These are phyloP conservation scores for Phyllotreta striolata DNA, from an alignment of 2,888 invertebrate genomes.

Conservation along the genomic window DNA sequence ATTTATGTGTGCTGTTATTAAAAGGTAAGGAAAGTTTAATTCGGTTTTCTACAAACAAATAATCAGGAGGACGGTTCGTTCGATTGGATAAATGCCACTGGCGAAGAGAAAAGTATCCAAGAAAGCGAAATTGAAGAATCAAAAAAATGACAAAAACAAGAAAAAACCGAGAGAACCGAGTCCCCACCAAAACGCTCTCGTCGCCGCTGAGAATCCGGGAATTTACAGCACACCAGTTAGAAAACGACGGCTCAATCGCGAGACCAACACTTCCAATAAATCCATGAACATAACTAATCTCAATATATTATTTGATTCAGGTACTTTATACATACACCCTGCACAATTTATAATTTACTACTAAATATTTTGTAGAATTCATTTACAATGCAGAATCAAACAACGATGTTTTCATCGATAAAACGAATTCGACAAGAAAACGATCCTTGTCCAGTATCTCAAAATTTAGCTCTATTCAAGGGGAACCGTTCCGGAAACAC, in stretches of 20 bases:
- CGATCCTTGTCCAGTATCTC: conserved; percentile 45
- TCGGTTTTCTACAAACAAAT: too few species aligned
- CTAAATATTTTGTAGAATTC: conserved; percentile 26
- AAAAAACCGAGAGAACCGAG: conserved; percentile 3
- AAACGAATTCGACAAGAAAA: conserved; percentile 21
- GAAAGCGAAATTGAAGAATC: conserved; percentile 2
- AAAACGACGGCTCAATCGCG: conserved; percentile 36
- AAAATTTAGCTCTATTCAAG: conserved; percentile 46
- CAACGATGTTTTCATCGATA: conserved; percentile 32
- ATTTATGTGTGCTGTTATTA: too few species aligned
- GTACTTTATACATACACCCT: not conserved
- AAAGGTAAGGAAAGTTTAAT: too few species aligned
- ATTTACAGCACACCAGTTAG: conserved; percentile 39
- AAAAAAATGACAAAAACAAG: conserved; percentile 6
- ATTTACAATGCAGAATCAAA: conserved; percentile 33
- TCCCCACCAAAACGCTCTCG: too few species aligned
- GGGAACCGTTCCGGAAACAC: conserved; percentile 40
- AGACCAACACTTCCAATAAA: conserved; percentile 23
- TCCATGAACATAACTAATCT: conserved; percentile 49
- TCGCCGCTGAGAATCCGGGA: too few species aligned
- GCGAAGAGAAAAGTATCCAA: not conserved
- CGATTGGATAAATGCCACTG: not conserved
- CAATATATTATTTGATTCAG: conserved; percentile 46
- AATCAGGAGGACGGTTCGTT: too few species aligned
- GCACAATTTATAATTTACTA: not conserved